phyloP scores from a whole-genome alignment of 2,113 vertebrate species.

The Nothocercus nigrocapillus region DNA sequence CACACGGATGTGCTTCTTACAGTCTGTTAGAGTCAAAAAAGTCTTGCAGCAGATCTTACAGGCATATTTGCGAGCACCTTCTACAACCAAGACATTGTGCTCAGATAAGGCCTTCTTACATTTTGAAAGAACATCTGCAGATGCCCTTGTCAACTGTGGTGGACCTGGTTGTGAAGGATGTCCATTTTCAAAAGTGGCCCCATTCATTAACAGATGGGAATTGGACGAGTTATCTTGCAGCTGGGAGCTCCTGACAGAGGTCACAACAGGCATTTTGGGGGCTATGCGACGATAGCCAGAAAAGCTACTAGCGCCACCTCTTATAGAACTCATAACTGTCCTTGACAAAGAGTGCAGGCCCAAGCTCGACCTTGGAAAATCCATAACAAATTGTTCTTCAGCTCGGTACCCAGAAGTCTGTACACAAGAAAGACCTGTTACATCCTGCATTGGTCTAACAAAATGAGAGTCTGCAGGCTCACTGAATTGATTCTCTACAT shows the following conservation, averaged over 20 bases:
- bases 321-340: conserved; percentile 79
- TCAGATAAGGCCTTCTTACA: conserved; percentile 98
- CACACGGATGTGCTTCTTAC: conserved; percentile 98
- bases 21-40: conserved; percentile 95
- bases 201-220: conserved; percentile 86
- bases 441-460: conserved; percentile 87
- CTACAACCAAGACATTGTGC: conserved; percentile 96
- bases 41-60: conserved; percentile 99
- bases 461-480: conserved; percentile 87
- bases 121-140: conserved; percentile 95
- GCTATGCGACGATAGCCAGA: conserved; percentile 93
- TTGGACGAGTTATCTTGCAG: conserved; percentile 82
- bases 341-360: conserved; percentile 89
- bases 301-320: conserved; percentile 82
- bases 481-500: conserved; percentile 79
- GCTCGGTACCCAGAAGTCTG: conserved; percentile 79
- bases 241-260: conserved; percentile 81
- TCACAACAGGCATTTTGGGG: conserved; percentile 88
- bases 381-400: conserved; percentile 86
- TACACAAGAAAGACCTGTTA: conserved; percentile 81
- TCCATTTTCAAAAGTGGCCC: conserved; percentile 71
- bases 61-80: conserved; percentile 95
- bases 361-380: conserved; percentile 89
- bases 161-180: conserved; percentile 80
- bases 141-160: conserved; percentile 92